These are phyloP conservation scores for Lumbricus terrestris DNA, from an alignment of 2,888 invertebrate genomes.

Conservation along the genomic window DNA sequence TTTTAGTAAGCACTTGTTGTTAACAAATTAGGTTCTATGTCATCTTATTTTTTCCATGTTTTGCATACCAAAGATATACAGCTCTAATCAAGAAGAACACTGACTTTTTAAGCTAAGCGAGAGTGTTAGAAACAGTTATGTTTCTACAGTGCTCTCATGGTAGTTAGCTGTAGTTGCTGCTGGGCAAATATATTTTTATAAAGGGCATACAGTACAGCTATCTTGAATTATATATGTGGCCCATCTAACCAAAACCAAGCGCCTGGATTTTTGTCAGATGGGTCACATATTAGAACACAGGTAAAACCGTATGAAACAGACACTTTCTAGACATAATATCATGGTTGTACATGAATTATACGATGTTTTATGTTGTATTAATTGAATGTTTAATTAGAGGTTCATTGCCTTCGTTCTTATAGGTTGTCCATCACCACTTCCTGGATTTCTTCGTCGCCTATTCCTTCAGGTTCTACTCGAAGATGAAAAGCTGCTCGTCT, in stretches of 20 bases:
- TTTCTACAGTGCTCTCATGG: neutral
- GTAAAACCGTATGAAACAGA: neutral
- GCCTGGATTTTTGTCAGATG: too few species aligned
- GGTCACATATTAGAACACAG: neutral
- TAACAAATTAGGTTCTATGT: too few species aligned
- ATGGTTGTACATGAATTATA: neutral
- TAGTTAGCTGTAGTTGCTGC: neutral
- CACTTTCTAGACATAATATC: neutral
- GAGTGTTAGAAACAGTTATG: neutral
- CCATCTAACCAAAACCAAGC: too few species aligned
- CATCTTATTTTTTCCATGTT: neutral
- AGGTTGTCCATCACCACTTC: constrained; percentile 60
- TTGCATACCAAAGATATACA: neutral
- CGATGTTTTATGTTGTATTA: neutral
- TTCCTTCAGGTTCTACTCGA: constrained; percentile 82
- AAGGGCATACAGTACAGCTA: neutral
- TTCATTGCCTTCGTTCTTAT: neutral
- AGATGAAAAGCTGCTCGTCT: constrained; percentile 71
- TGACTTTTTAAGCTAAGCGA: neutral
- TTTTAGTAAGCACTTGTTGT: too few species aligned
- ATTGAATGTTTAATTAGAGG: neutral
- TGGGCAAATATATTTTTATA: neutral
- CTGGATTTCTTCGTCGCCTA: constrained; percentile 82
- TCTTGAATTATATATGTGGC: too few species aligned
- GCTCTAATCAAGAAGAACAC: neutral